Evolutionary conservation across 2,888 invertebrate genomes (phyloP).

Genomic region (Hybos culiciformis): DNA sequence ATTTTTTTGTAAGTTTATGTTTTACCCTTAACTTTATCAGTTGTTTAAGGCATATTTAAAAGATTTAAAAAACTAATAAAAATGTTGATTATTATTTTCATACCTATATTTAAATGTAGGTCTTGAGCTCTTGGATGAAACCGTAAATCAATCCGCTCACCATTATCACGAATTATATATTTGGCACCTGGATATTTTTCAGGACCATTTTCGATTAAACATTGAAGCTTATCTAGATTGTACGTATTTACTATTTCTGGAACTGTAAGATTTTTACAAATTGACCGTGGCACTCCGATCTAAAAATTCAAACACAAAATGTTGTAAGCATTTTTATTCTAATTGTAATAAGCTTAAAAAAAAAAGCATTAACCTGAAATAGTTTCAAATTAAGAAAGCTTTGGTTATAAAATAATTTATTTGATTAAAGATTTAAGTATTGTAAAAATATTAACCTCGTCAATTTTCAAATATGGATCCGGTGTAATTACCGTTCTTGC

Average conservation of each 20-base stretch:
- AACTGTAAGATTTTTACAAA: slow-evolving; percentile 53
- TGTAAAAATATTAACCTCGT: slow-evolving; percentile 23
- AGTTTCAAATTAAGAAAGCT: no score
- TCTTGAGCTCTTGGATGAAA: slow-evolving; percentile 50
- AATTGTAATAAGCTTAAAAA: no score
- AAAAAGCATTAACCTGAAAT: no score
- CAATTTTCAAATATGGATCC: slow-evolving; percentile 40
- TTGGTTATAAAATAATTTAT: no score
- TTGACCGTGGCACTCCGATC: slow-evolving; percentile 50
- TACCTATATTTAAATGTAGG: slow-evolving; percentile 40
- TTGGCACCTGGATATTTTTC: slow-evolving; percentile 55
- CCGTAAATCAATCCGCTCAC: slow-evolving; percentile 49
- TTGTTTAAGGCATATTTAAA: no score
- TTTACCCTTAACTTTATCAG: no score
- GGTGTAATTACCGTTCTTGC: slow-evolving; percentile 50
- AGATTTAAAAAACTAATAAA: no score
- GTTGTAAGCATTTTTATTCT: no score
- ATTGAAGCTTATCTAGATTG: slow-evolving; percentile 49
- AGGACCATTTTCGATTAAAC: slow-evolving; percentile 46
- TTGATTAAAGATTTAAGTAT: no score
- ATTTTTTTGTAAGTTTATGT: no score
- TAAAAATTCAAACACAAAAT: background rate
- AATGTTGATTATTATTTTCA: no score
- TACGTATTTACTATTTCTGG: slow-evolving; percentile 55
- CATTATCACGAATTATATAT: slow-evolving; percentile 52